Evolutionary conservation across 2,113 vertebrate genomes (phyloP).

Genomic region (Dipodomys spectabilis): DNA sequence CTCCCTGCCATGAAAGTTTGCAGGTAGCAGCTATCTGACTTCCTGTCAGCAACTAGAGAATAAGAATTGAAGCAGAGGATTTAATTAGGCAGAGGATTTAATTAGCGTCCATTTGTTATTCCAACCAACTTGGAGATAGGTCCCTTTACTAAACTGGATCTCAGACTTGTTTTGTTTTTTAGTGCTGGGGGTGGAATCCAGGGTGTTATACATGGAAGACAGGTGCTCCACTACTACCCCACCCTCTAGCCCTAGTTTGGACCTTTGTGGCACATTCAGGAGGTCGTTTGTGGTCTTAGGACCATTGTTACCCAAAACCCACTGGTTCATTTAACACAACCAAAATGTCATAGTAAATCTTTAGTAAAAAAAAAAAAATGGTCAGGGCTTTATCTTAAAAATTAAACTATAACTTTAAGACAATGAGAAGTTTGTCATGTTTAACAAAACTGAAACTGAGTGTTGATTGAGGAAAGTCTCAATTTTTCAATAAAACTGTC

Average conservation of each 20-base stretch:
- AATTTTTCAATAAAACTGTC: neutral
- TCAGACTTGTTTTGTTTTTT: neutral
- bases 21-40: neutral
- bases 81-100: neutral
- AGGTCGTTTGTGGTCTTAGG: neutral
- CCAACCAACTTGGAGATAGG: neutral
- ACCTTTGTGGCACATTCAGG: neutral
- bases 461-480: neutral
- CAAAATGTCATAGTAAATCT: neutral
- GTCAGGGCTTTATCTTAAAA: neutral
- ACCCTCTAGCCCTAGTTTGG: neutral
- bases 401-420: neutral
- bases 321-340: neutral
- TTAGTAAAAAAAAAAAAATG: neutral
- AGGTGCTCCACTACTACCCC: neutral
- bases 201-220: neutral
- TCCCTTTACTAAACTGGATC: neutral
- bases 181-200: neutral
- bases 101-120: neutral
- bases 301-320: neutral
- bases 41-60: neutral
- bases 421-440: neutral
- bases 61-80: neutral
- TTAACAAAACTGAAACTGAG: constrained; percentile 24
- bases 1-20: fast-evolving